Evolutionary conservation across 2,888 invertebrate genomes (phyloP), one percentile per base, ranked within the genome.

Genomic region (Morpho achilles): DNA sequence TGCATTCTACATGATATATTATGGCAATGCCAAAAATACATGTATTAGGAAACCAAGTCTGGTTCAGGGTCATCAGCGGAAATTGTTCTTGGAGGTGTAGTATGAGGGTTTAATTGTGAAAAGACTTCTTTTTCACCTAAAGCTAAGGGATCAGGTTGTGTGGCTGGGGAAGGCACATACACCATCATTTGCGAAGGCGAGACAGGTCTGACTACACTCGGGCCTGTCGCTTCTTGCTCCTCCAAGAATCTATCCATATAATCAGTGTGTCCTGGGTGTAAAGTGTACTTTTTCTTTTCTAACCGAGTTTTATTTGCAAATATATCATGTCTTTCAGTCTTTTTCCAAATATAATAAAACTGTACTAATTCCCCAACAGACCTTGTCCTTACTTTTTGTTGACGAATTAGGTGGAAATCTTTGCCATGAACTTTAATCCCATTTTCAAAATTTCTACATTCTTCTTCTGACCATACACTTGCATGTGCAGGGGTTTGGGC

Each of bases 261-360:
- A 85, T 98, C 97, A 60, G 97, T 97, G 68, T 97, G 95, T 54
- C 97, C 97, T 6, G 98, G 98, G 87, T 98, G 97, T 50, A 98
- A 83, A 6, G 95, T 95, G 79, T 97, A 98, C 79, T 98, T 97
- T 80, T 97, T 97, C 88, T 98, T 98, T 76, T 98, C 98, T 68
- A 97, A 82, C 53, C 97, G 92, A 8, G 96, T 95, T 83, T 96
- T 96, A 77, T 96, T 96, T 0, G 97, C 97, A 79, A 95, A 95
- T 72, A 95, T 95, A 85, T 99, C 99, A 82, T 99, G 98, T 16
- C 99, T 92, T 77, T 99, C 99, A 39, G 99, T 99, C 86, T 99
- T 99, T 87, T 99, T 99, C 99, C 99, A 99, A 57, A 98, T 92
- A 73, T 96, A 96, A 83, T 96, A 96, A 89, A 99, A 99, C 79